Evolutionary conservation across 2,888 invertebrate genomes (phyloP).

Genomic region (Cantharis flavilabris): DNA sequence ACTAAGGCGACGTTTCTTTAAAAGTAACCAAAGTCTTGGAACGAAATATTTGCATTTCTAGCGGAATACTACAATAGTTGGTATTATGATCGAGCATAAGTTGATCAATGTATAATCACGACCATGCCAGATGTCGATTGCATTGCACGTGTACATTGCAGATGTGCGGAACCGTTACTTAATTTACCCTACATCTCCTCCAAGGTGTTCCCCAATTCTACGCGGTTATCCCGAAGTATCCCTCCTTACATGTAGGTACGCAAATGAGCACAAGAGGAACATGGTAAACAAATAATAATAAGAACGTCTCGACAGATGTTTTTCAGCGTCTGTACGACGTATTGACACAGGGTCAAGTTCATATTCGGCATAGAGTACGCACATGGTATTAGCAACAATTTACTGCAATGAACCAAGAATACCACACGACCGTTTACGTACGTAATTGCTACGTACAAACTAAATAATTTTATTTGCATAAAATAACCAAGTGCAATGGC

Average conservation of each 20-base stretch:
- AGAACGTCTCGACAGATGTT: conserved; percentile 17
- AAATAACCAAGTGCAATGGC: not conserved
- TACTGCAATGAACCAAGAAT: not conserved
- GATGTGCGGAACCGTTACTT: conserved; percentile 48
- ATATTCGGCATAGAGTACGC: conserved; percentile 3
- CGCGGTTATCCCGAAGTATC: conserved; percentile 15
- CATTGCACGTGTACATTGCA: conserved; percentile 45
- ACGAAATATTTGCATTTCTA: not conserved
- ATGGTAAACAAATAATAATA: not conserved
- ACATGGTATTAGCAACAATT: conserved; percentile 22
- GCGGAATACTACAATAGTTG: not conserved
- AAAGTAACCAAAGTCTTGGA: not conserved
- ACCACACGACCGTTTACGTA: not conserved
- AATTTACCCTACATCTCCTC: conserved; percentile 32
- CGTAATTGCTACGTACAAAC: not conserved
- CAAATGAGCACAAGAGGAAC: not conserved
- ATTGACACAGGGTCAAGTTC: conserved; percentile 25
- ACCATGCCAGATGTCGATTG: conserved; percentile 44
- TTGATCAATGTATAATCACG: conserved; percentile 39
- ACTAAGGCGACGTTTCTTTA: not conserved
- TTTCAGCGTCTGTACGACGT: not conserved
- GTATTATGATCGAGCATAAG: not conserved
- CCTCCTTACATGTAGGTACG: not conserved
- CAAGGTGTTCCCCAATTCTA: conserved; percentile 41
- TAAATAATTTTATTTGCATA: not conserved